Percentiles rank a stretch among this genome's conserved stretches.
Conservation (phyloP, 2,113 vertebrate genomes). For the Lates calcarifer region DNA sequence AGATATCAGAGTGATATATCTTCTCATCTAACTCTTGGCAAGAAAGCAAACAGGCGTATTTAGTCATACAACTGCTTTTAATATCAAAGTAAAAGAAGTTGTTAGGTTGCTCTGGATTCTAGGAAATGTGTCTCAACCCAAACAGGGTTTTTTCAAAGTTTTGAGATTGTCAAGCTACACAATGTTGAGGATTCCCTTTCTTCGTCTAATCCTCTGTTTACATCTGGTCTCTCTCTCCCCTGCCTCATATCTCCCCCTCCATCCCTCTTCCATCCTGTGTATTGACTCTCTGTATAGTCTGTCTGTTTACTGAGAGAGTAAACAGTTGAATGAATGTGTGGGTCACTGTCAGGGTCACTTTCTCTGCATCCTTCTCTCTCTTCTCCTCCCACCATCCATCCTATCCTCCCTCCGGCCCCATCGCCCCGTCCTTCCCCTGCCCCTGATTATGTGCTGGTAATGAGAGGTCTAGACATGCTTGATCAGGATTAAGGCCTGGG, state of each 20-base stretch:
- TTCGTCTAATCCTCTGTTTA: slow-evolving; percentile 65
- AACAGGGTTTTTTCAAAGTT: neutral
- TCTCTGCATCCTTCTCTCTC: slow-evolving; percentile 55
- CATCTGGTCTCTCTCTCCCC: slow-evolving; percentile 47
- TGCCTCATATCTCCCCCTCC: slow-evolving; percentile 38
- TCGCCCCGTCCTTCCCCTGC: slow-evolving; percentile 46
- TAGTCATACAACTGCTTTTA: neutral
- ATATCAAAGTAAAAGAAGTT: neutral
- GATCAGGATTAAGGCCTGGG: slow-evolving; percentile 83
- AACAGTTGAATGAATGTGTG: slow-evolving; percentile 73
- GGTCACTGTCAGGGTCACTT: slow-evolving; percentile 75
- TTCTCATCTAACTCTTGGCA: neutral
- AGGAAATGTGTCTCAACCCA: neutral
- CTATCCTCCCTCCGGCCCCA: slow-evolving; percentile 38
- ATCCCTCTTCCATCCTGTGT: slow-evolving; percentile 50
- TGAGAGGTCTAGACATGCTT: slow-evolving; percentile 85
- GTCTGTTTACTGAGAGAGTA: slow-evolving; percentile 59
- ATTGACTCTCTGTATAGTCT: slow-evolving; percentile 52
- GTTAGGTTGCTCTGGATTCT: neutral
- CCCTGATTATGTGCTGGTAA: slow-evolving; percentile 79
- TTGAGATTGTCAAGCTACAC: slow-evolving; percentile 38
- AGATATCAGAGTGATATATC: neutral
- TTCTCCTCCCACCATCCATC: slow-evolving; percentile 40
- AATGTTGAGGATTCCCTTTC: slow-evolving; percentile 51
- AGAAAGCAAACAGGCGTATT: neutral